Percentiles rank a stretch among this genome's conserved stretches.
phyloP scores from a whole-genome alignment of 2,888 invertebrate species.

The Lasioglossum oenotherae region DNA sequence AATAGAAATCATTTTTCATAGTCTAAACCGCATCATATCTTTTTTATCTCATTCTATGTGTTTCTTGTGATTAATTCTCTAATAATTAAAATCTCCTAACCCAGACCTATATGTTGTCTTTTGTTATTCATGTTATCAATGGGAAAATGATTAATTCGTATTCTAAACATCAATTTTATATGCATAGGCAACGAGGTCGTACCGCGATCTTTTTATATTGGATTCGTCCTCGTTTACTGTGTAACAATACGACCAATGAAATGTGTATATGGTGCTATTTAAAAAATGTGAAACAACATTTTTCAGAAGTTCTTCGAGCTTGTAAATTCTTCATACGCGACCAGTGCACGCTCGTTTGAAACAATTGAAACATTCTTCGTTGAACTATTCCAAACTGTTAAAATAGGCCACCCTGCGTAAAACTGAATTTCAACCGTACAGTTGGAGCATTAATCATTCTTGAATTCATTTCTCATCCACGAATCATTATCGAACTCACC shows the following conservation, averaged over 20 bases:
- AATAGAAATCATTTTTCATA: not conserved
- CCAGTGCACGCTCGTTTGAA: not conserved
- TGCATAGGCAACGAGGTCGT: too few relatives aligned
- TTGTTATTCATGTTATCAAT: too few relatives aligned
- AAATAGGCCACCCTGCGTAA: not conserved
- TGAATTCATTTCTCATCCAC: not conserved
- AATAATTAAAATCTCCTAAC: too few relatives aligned
- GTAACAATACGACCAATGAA: not conserved
- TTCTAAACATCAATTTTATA: too few relatives aligned
- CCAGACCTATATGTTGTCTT: too few relatives aligned
- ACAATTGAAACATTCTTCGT: constrained; percentile 1
- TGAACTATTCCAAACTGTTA: not conserved
- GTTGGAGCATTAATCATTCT: not conserved
- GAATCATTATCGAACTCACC: not conserved
- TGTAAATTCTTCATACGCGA: not conserved
- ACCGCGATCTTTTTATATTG: not conserved
- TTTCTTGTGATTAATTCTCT: too few relatives aligned
- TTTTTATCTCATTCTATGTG: not conserved
- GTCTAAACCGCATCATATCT: not conserved
- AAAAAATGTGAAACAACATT: not conserved
- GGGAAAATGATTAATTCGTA: too few relatives aligned
- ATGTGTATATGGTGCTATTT: not conserved
- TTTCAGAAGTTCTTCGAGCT: not conserved
- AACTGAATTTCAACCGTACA: not conserved
- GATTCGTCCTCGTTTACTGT: not conserved